Evolutionary conservation across 2,797 vertebrate genomes (phyloP), one percentile per base, ranked within the genome.

Genomic region (Alauda arvensis): DNA sequence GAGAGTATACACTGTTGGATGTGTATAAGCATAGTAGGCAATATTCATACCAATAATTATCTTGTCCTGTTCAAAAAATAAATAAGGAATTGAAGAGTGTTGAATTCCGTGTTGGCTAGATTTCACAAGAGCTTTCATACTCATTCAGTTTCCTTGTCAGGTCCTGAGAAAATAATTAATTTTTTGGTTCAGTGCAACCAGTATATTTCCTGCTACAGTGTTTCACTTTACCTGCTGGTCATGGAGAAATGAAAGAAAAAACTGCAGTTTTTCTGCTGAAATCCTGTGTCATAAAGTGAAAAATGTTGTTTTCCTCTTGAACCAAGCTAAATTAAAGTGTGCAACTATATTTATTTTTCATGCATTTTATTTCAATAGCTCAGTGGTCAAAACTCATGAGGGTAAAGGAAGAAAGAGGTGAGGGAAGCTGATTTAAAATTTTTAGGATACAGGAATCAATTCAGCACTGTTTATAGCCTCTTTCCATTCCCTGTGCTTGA

Each of bases 121-220:
- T 94, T 92, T 93, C 94, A 90, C 56, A 81, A 83, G 76, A 72
- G 39, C 49, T 90, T 85, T 88, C 82, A 61, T 88, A 53, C 10
- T 87, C 56, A 67, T 85, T 90, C 84, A 70, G 53, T 84, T 91
- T 94, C 84, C 92, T 83, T 90, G 67, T 94, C 86, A 90, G 63
- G 29, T 88, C 79, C 70, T 88, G 84, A 92, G 87, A 94, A 93
- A 94, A 90, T 94, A 85, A 90, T 83, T 94, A 87, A 85, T 87
- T 91, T 46, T 87, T 87, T 94, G 70, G 81, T 93, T 94, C 82
- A 78, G 67, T 91, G 88, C 48, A 92, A 78, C 74, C 42, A 68
- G 29, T 90, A 82, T 40, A 71, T 90, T 94, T 95, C 77, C 94
- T 92, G 71, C 56, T 82, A 33, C 29, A 65, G 15, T 77, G 60